Conservation (phyloP, 2,113 vertebrate genomes). For the Panthera leo region DNA sequence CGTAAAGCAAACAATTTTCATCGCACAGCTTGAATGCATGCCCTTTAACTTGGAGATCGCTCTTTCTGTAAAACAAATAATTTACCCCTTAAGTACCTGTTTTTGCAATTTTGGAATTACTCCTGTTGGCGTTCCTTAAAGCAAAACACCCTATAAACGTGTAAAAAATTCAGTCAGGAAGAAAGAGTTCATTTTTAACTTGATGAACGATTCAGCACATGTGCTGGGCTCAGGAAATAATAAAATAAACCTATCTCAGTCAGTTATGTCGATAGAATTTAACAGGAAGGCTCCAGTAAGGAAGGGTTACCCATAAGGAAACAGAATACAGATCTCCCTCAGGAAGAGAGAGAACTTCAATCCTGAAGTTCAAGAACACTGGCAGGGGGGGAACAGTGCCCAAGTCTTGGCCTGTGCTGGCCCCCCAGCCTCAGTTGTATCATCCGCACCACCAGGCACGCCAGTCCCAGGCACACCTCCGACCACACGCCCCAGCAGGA, state of each 20-base stretch:
- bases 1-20: slow-evolving; percentile 20
- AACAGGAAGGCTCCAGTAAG: neutral
- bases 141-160: slow-evolving; percentile 17
- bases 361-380: neutral
- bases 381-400: neutral
- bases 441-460: fast-evolving
- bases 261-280: neutral
- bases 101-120: slow-evolving; percentile 49
- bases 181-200: slow-evolving; percentile 51
- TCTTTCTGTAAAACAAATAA: slow-evolving; percentile 41
- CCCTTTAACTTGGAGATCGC: neutral
- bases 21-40: neutral
- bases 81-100: slow-evolving; percentile 8
- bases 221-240: slow-evolving; percentile 49
- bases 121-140: slow-evolving; percentile 39
- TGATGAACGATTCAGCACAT: slow-evolving; percentile 35
- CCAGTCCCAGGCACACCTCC: neutral
- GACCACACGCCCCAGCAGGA: neutral
- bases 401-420: neutral
- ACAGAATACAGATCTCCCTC: neutral
- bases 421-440: neutral
- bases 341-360: neutral
- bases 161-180: slow-evolving; percentile 27
- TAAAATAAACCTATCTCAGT: slow-evolving; percentile 45
- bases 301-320: neutral